Percentiles rank a stretch among this genome's conserved stretches.
These are phyloP conservation scores for Watsonalla cultraria DNA, from an alignment of 2,888 invertebrate species.

Conservation along the genomic window DNA sequence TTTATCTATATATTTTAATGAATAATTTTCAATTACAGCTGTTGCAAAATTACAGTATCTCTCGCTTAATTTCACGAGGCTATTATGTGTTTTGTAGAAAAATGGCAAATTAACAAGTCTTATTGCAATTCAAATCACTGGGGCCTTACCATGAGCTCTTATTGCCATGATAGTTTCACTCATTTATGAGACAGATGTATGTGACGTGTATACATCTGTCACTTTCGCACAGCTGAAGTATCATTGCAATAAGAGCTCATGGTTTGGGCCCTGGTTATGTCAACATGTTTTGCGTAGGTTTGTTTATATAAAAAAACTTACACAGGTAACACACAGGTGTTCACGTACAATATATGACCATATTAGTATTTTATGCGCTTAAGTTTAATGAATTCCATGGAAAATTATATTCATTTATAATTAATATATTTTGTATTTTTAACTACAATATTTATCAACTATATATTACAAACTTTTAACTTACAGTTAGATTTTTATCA, in stretches of 20 bases:
- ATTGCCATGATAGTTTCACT: no score
- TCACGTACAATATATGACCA: conserved; percentile 27
- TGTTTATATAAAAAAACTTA: conserved; percentile 11
- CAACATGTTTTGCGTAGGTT: conserved; percentile 5
- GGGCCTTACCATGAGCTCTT: no score
- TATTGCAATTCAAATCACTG: conserved; percentile 59
- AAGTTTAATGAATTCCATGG: conserved; percentile 74
- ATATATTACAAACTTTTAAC: conserved; percentile 77
- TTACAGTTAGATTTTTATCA: conserved; percentile 69
- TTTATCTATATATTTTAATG: conserved; percentile 79
- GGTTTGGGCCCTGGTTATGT: no score
- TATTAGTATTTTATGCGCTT: conserved; percentile 52
- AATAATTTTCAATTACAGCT: conserved; percentile 76
- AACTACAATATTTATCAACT: conserved; percentile 76
- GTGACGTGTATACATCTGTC: no score
- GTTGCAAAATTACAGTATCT: conserved; percentile 65
- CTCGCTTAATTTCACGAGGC: conserved; percentile 44
- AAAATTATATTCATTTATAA: conserved; percentile 77
- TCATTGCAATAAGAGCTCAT: no score
- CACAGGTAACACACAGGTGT: conserved; percentile 6
- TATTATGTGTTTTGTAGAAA: conserved; percentile 46
- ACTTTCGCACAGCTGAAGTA: no score
- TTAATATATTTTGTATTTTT: conserved; percentile 76
- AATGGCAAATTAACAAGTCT: conserved; percentile 56
- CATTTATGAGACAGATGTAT: no score